Conservation (phyloP, 2,888 invertebrate species). For the Pantelozetes paolii region DNA sequence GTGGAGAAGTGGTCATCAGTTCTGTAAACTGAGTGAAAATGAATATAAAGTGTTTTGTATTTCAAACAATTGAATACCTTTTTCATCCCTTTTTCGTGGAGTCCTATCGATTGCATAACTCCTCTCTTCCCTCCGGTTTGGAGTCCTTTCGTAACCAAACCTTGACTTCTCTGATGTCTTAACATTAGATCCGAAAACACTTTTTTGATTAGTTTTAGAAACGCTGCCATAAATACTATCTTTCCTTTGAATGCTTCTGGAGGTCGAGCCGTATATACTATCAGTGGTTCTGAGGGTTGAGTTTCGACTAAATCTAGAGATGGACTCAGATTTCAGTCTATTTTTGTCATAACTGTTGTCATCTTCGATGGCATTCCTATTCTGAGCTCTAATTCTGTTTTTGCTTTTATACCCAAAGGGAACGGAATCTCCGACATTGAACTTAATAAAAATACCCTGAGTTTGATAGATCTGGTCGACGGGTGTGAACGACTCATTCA, state of each 20-base stretch:
- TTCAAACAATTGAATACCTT: constrained; percentile 4
- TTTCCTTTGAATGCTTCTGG: neutral
- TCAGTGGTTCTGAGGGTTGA: neutral
- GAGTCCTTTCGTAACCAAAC: neutral
- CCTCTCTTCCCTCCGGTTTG: neutral
- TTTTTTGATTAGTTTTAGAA: neutral
- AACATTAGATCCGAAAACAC: neutral
- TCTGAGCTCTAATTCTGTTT: neutral
- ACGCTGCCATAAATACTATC: constrained; percentile 18
- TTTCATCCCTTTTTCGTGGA: neutral
- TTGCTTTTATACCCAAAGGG: neutral
- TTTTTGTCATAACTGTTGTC: neutral
- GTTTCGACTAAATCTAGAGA: neutral
- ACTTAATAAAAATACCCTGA: constrained; percentile 47
- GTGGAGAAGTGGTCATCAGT: neutral
- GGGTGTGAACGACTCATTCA: constrained; percentile 41
- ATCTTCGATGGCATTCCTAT: neutral
- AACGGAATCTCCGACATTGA: constrained; percentile 29
- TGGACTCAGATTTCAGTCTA: neutral
- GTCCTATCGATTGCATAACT: neutral
- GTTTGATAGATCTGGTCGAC: constrained; percentile 47
- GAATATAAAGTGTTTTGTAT: constrained; percentile 14
- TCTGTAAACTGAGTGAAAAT: constrained; percentile 24
- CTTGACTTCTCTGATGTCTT: neutral
- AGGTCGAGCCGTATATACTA: neutral